Percentiles rank a stretch among this genome's conserved stretches.
Evolutionary conservation across 2,113 vertebrate species (phyloP).

Genomic region (Isurus oxyrinchus): DNA sequence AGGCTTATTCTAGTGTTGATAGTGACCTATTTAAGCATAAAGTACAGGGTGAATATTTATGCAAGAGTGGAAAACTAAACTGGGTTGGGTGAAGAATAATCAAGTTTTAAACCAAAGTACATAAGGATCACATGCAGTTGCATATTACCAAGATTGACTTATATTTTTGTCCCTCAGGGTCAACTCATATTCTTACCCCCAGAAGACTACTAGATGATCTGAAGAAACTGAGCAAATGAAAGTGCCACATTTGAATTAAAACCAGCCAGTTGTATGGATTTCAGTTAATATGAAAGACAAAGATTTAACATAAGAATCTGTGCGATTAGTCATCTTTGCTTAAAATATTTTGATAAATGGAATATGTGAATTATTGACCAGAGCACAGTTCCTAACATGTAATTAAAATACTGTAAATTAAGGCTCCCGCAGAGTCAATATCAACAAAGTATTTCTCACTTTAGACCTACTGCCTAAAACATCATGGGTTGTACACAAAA

Average conservation of each 20-base stretch:
- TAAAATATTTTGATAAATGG: conserved; percentile 10
- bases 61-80: not conserved
- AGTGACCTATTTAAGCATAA: not conserved
- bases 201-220: conserved; percentile 79
- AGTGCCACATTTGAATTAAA: not conserved
- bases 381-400: not conserved
- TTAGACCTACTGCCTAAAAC: not conserved
- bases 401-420: conserved; percentile 22
- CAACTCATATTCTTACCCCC: conserved; percentile 87
- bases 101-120: not conserved
- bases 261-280: not conserved
- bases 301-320: not conserved
- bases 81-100: not conserved
- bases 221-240: conserved; percentile 74
- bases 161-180: conserved; percentile 60
- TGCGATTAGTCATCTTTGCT: not conserved
- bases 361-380: not conserved
- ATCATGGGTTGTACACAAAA: not conserved
- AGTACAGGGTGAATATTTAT: not conserved
- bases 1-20: not conserved
- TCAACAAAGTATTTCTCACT: not conserved
- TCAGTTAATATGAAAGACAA: not conserved
- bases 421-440: not conserved
- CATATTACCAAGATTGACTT: not conserved
- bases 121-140: not conserved